Conservation (phyloP, 2,888 invertebrate genomes). For the Sericinus montela region DNA sequence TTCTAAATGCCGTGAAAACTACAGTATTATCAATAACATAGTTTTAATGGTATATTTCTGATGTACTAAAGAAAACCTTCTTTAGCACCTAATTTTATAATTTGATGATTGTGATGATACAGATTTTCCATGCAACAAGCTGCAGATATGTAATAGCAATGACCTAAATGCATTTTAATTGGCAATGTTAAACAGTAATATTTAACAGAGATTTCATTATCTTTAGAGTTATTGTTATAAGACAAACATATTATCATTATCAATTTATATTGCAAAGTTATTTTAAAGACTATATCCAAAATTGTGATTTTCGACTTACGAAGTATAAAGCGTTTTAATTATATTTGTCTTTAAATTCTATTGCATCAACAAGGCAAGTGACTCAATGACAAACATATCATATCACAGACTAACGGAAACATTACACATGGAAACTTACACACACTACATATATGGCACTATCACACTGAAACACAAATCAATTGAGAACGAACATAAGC, state of each 20-base stretch:
- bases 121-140: not conserved
- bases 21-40: too few species aligned
- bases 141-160: not conserved
- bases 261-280: not conserved
- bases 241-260: not conserved
- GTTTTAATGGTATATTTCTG: too few species aligned
- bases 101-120: constrained; percentile 4
- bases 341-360: constrained; percentile 23
- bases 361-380: constrained; percentile 51
- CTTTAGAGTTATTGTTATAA: constrained; percentile 2
- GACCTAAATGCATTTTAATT: not conserved
- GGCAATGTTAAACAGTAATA: not conserved
- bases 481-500: not conserved
- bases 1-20: too few species aligned
- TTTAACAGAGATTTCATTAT: not conserved
- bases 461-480: constrained; percentile 52
- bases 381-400: constrained; percentile 56
- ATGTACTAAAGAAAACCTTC: not conserved
- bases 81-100: constrained; percentile 10
- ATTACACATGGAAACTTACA: constrained; percentile 52
- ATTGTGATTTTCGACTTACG: constrained; percentile 9
- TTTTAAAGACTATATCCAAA: constrained; percentile 4
- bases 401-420: constrained; percentile 76
- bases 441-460: constrained; percentile 72
- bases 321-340: not conserved